Evolutionary conservation across 2,113 vertebrate species (phyloP).

Genomic region (Nyctereutes procyonoides): DNA sequence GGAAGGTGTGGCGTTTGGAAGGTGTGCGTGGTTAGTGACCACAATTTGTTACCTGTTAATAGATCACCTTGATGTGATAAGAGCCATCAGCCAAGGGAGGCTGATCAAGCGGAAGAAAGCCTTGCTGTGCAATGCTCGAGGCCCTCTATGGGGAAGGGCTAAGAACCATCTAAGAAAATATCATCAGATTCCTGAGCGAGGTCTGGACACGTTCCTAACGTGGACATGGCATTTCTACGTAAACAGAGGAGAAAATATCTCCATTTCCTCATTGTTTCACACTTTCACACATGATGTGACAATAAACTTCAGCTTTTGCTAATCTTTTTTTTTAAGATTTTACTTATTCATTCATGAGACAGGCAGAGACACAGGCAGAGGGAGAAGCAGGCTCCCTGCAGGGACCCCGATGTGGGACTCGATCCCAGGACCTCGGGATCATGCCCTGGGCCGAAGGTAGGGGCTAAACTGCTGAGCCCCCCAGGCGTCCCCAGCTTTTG

Average conservation of each 20-base stretch:
- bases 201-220: no score
- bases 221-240: accelerated
- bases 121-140: accelerated
- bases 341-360: no score
- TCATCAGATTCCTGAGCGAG: neutral
- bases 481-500: neutral
- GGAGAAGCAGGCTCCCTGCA: no score
- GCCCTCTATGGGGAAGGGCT: neutral
- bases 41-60: neutral
- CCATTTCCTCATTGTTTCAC: neutral
- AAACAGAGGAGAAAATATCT: no score
- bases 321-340: no score
- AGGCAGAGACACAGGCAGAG: no score
- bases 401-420: no score
- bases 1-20: neutral
- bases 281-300: neutral
- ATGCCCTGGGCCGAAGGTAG: no score
- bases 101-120: neutral
- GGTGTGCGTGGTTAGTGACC: accelerated
- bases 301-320: neutral
- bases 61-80: neutral
- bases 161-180: neutral
- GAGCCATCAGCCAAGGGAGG: neutral
- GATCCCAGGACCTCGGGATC: no score
- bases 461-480: no score